Evolutionary conservation across 2,113 vertebrate genomes (phyloP).

Genomic region (Lepus europaeus): DNA sequence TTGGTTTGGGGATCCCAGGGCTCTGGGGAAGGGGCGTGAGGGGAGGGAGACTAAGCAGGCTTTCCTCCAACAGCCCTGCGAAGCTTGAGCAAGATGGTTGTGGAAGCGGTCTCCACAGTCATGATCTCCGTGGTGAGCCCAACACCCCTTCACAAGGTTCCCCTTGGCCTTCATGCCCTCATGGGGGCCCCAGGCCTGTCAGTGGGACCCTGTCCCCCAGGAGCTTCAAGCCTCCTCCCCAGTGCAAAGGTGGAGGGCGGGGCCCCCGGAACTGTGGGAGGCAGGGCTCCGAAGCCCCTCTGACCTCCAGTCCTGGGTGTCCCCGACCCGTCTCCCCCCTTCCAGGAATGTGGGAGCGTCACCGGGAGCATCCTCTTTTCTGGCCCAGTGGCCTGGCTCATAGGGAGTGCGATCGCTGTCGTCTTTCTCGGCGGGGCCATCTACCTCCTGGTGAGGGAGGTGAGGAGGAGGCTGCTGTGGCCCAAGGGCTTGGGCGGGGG

Average conservation of each 20-base stretch:
- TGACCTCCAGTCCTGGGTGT: not conserved
- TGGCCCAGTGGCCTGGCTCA: not conserved
- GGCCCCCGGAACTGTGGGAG: not conserved
- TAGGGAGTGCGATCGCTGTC: accelerated
- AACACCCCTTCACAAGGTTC: not conserved
- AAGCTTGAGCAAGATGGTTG: not conserved
- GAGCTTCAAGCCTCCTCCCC: not conserved
- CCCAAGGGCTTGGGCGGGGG: too few relatives aligned
- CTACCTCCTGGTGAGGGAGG: accelerated
- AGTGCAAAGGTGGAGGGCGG: not conserved
- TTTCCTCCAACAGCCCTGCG: too few relatives aligned
- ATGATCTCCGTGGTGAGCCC: accelerated
- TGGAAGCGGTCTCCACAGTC: accelerated
- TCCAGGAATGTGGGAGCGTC: not conserved
- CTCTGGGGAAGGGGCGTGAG: too few relatives aligned
- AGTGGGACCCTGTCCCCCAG: not conserved
- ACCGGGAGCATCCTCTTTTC: accelerated
- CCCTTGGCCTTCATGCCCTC: not conserved
- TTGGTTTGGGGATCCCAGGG: too few relatives aligned
- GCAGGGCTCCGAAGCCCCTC: not conserved
- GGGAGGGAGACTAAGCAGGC: too few relatives aligned
- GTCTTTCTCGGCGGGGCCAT: accelerated
- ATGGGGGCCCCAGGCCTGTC: not conserved
- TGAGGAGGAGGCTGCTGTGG: not conserved
- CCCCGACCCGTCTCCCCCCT: not conserved